Base-by-base conservation (phyloP, 2,797 vertebrate species). In the Smutsia gigantea region DNA sequence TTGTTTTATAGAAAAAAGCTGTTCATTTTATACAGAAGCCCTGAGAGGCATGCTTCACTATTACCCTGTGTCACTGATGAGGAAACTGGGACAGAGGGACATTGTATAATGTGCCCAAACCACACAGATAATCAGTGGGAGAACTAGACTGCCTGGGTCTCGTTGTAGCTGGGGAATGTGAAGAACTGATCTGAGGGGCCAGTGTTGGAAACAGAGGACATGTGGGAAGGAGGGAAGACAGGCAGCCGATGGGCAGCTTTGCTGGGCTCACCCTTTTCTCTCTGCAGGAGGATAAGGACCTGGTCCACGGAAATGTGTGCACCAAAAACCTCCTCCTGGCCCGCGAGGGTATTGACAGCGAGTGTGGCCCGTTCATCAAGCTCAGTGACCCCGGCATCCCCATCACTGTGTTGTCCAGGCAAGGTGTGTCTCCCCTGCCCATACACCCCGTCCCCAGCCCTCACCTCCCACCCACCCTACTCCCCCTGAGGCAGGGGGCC, bases 371-470 rank as follows among this genome's bases (percentile, higher is more conserved):
- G 0, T 99, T 99, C 98, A 99, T 99, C 97, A 99, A 99, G 98
- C 99, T 99, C 81, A 99, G 99, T 0, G 99, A 99, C 98, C 99
- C 99, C 0, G 99, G 99, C 69, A 99, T 99, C 95, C 99, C 99
- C 29, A 99, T 99, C 90, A 99, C 99, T 0, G 99, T 99, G 29
- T 99, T 99, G 29, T 98, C 98, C 95, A 99, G 99, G 97, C 99
- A 99, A 98, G 99, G 99, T 99, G 96, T 0, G 89, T 49, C 13
- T 49, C 9, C 29, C 57, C 1, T 21, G 23, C 23, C 63, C 39
- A 6, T 53, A 39, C 15, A 1, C 34, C 23, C 42, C 51, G 4
- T 15, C 13, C 2, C 10, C 1, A 8, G 1, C 3, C 14, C 4
- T 21, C 9, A 0, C 25, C 11, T 75, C 10, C 0, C 9, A 49